These are phyloP conservation scores for Pangasianodon hypophthalmus DNA, from an alignment of 2,113 vertebrate species.

Conservation along the genomic window DNA sequence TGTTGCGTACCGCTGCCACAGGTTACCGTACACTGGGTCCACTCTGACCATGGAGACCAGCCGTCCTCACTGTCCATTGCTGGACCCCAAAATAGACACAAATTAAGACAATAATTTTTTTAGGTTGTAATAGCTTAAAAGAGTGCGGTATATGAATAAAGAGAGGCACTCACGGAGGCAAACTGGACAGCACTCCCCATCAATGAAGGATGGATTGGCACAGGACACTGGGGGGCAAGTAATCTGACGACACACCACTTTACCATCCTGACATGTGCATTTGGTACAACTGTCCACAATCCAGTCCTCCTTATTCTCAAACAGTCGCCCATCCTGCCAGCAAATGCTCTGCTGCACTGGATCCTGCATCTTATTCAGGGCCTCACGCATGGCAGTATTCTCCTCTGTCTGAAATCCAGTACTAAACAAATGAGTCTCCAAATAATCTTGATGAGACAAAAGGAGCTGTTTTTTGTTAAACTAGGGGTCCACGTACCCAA, in stretches of 20 bases:
- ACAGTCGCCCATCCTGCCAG: slow-evolving; percentile 89
- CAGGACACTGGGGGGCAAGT: slow-evolving; percentile 87
- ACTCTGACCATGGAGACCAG: slow-evolving; percentile 97
- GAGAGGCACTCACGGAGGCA: slow-evolving; percentile 83
- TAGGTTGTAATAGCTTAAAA: not conserved
- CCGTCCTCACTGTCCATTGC: slow-evolving; percentile 80
- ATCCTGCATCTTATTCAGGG: slow-evolving; percentile 78
- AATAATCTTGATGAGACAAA: slow-evolving; percentile 3
- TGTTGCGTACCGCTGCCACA: slow-evolving; percentile 93
- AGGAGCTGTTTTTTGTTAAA: not conserved
- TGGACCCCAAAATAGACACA: slow-evolving; percentile 24
- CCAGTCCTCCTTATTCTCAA: slow-evolving; percentile 88
- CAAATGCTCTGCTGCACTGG: slow-evolving; percentile 80
- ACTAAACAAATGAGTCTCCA: slow-evolving; percentile 30
- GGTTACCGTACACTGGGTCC: slow-evolving; percentile 90
- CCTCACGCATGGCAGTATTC: slow-evolving; percentile 86
- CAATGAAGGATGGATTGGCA: slow-evolving; percentile 80
- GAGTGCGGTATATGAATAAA: not conserved
- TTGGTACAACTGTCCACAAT: slow-evolving; percentile 93
- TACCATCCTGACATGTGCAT: slow-evolving; percentile 90
- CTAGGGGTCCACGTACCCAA: not conserved
- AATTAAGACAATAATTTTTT: not conserved
- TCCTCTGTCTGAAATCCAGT: slow-evolving; percentile 80
- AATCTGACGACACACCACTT: slow-evolving; percentile 87
- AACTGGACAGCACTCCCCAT: slow-evolving; percentile 89